Conservation (phyloP, 2,797 vertebrate species). For the Pangasius krempfi region DNA sequence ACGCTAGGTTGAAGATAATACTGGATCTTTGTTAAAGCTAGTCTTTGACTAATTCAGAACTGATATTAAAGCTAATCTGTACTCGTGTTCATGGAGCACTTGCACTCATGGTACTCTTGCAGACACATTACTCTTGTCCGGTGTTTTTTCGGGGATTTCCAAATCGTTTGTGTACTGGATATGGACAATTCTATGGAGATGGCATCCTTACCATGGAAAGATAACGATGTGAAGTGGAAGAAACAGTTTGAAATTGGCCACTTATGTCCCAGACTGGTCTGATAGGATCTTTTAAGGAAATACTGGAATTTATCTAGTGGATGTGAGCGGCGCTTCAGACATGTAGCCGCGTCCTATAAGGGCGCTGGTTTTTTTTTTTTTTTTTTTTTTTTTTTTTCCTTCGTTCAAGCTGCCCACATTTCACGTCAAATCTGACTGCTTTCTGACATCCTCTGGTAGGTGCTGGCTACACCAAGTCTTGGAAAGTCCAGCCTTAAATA, state of each 20-base stretch:
- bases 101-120: neutral
- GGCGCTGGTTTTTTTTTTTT: neutral
- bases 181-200: neutral
- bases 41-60: neutral
- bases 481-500: neutral
- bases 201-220: neutral
- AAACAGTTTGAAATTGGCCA: neutral
- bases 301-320: neutral
- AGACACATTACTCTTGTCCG: neutral
- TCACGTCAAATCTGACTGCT: neutral
- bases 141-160: neutral
- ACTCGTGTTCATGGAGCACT: neutral
- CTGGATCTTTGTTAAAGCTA: neutral
- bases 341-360: neutral
- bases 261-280: too few species aligned
- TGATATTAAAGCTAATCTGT: neutral
- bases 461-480: neutral
- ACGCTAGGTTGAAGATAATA: neutral
- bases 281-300: slow-evolving; percentile 6
- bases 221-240: neutral
- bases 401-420: neutral
- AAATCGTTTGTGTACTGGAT: neutral
- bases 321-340: neutral
- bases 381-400: too few species aligned
- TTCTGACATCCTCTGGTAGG: neutral